Base-by-base conservation (phyloP, 2,888 invertebrate genomes). In the Stomorhina lunata region DNA sequence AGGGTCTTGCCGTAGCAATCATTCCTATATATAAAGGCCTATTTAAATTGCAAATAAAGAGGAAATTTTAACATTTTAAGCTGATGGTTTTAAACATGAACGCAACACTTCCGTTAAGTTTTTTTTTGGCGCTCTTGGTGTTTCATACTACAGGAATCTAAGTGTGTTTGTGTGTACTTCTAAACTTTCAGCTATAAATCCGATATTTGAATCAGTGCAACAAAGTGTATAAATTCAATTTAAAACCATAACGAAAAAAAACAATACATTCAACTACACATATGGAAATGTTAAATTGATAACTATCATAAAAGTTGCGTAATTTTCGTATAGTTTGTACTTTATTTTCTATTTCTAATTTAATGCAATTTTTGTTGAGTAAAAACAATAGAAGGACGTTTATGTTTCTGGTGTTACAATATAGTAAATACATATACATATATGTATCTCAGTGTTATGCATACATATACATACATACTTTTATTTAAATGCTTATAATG, bases 161-260 rank as follows among this genome's bases (percentile, higher is more conserved):
- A 73, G 4, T 63, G 2, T 17, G 37, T 37, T 15, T 65, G 34
- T 69, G 9, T 48, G 17, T 15, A 20, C 17, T 9, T 61, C 29
- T 63, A 53, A 53, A 50, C 50, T 40, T 45, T 27, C 10, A 55
- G 22, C 43, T 32, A 65, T 43, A 43, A 45, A 45, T 63, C 69
- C 75, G 65, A 43, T 37, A 65, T 59, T 75, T 69, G 65, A 79
- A 75, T 79, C 82, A 78, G 69, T 69, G 82, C 65, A 82, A 78
- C 65, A 79, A 75, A 82, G 69, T 75, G 79, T 69, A 79, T 82
- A 79, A 79, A 79, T 82, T 82, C 75, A 79, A 82, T 82, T 81
- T 79, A 27, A 75, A 71, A 53, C 69, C 82, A 71, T 69, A 75
- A 72, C 77, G 57, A 61, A 43, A 5, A 43, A 48, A 53, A 73